Conservation (phyloP, 2,113 vertebrate species). For the Puffinus mauretanicus region DNA sequence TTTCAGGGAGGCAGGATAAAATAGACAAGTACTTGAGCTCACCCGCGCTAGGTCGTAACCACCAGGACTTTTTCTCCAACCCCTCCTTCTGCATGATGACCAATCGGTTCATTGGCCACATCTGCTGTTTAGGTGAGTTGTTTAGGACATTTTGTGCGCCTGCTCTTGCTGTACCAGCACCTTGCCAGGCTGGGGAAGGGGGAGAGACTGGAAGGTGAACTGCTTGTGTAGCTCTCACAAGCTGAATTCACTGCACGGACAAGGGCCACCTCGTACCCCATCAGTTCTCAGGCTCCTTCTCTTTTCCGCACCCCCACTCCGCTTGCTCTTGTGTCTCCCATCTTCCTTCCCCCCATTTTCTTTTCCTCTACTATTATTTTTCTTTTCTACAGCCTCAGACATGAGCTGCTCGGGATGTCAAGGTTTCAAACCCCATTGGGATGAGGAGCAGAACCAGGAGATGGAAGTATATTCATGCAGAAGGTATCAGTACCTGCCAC, state of each 20-base stretch:
- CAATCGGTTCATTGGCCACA: not conserved
- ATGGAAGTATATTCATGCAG: not conserved
- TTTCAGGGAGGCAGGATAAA: not conserved
- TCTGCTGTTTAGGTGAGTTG: not conserved
- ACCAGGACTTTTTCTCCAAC: not conserved
- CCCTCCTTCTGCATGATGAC: not conserved
- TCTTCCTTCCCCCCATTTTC: not conserved
- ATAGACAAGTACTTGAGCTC: not conserved
- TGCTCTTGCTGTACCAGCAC: not conserved
- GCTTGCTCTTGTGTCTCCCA: not conserved
- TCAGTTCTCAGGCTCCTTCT: not conserved
- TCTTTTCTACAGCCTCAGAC: not conserved
- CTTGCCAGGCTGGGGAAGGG: not conserved
- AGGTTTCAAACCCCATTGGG: not conserved
- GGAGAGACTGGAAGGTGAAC: not conserved
- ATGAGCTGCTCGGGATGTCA: not conserved
- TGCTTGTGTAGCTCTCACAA: not conserved
- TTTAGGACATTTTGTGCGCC: not conserved
- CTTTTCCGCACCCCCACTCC: not conserved
- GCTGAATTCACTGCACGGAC: not conserved
- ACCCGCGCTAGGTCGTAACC: rapidly evolving
- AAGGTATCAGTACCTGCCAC: not conserved
- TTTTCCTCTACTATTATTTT: not conserved
- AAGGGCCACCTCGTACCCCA: not conserved
- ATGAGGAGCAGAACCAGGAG: not conserved